Evolutionary conservation across 2,797 vertebrate species (phyloP), one percentile per base, ranked within the genome.

Genomic region (Poecilia velifera): DNA sequence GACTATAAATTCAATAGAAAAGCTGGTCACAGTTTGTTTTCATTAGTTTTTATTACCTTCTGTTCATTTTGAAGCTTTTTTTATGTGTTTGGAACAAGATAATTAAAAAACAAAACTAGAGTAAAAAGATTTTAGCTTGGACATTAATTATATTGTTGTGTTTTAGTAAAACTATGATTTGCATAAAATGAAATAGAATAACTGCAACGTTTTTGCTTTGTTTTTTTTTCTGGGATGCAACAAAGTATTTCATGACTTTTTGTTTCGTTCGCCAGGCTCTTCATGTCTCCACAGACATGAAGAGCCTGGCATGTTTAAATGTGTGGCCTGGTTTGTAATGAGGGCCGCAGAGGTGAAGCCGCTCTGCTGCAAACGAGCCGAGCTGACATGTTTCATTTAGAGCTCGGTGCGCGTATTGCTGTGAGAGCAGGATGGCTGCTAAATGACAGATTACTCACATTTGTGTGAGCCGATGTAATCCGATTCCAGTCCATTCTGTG

Each of bases 401-500:
- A 86, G 81, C 73, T 80, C 75, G 80, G 76, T 73, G 84, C 72
- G 46, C 81, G 70, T 74, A 74, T 77, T 86, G 89, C 91, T 82
- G 84, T 20, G 85, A 82, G 78, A 84, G 91, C 89, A 72, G 84
- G 78, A 83, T 89, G 84, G 86, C 91, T 91, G 84, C 76, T 93
- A 93, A 93, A 94, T 94, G 90, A 94, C 92, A 95, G 90, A 95
- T 96, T 95, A 94, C 91, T 92, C 94, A 94, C 94, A 95, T 95
- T 93, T 94, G 94, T 92, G 90, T 93, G 91, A 94, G 93, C 80
- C 90, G 78, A 73, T 94, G 93, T 95, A 95, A 96, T 96, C 95
- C 92, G 93, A 95, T 95, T 95, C 94, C 89, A 93, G 83, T 95
- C 95, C 92, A 89, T 93, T 96, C 93, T 94, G 92, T 93, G 92